These are phyloP conservation scores for Babyrousa celebensis DNA, from an alignment of 2,797 vertebrate species.

Conservation along the genomic window DNA sequence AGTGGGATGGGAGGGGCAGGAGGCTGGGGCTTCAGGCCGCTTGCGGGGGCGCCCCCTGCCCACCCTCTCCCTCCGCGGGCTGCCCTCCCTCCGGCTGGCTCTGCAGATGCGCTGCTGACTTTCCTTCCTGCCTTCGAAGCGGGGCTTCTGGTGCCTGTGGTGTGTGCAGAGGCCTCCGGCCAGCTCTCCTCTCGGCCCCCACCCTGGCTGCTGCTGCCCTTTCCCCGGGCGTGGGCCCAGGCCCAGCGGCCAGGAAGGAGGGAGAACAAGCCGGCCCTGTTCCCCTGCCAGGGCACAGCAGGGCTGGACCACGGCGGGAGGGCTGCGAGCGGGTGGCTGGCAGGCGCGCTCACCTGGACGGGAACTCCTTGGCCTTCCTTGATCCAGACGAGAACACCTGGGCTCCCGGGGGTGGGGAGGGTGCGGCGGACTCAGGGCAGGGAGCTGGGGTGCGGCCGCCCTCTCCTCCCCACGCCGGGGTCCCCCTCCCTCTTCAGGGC, in stretches of 20 bases:
- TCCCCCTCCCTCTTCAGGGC: not conserved
- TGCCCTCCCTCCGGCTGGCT: not conserved
- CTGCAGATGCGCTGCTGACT: conserved; percentile 46
- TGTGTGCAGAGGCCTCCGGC: not conserved
- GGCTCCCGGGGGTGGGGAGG: fast-evolving
- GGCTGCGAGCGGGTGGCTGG: conserved; percentile 77
- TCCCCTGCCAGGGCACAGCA: conserved; percentile 62
- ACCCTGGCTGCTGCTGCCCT: not conserved
- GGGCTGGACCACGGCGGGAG: conserved; percentile 82
- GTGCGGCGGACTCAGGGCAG: fast-evolving
- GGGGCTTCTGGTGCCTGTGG: not conserved
- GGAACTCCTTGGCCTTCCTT: not conserved
- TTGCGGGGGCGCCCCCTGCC: not conserved
- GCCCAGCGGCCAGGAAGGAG: conserved; percentile 63
- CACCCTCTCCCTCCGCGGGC: not conserved
- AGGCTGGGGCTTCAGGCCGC: not conserved
- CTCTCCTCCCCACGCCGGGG: fast-evolving
- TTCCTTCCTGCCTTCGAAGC: conserved; percentile 82
- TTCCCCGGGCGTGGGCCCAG: not conserved
- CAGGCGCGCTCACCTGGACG: conserved; percentile 30
- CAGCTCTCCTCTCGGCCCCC: not conserved
- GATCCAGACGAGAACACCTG: not conserved
- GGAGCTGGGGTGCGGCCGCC: fast-evolving
- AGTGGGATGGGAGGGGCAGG: not conserved
- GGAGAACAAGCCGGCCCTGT: conserved; percentile 90